phyloP scores from a whole-genome alignment of 2,888 invertebrate species.

The Trachelus troglodyta region DNA sequence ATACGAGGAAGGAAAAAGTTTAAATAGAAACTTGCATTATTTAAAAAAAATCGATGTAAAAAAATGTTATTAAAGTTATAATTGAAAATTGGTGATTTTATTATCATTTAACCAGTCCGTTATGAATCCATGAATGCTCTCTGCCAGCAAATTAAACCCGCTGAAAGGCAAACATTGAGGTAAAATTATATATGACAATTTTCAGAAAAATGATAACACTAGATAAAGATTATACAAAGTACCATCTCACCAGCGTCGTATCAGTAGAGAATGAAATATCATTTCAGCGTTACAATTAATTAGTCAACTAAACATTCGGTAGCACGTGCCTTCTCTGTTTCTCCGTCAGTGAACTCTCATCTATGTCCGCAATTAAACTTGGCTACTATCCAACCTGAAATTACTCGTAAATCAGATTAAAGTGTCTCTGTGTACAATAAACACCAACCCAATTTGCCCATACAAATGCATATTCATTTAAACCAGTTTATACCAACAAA shows the following conservation, averaged over 20 bases:
- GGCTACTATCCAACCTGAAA: neutral
- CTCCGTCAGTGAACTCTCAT: neutral
- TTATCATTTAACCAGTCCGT: neutral
- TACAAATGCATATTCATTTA: neutral
- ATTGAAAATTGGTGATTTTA: neutral
- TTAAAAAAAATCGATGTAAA: too few species aligned
- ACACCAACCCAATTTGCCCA: neutral
- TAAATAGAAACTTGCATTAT: too few species aligned
- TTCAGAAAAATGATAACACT: neutral
- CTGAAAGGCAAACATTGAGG: neutral
- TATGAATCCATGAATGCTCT: neutral
- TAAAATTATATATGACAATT: neutral
- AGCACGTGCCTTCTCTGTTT: neutral
- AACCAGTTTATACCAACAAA: neutral
- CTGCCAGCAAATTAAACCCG: neutral
- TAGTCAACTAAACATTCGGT: neutral
- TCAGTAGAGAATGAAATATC: neutral
- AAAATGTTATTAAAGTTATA: neutral
- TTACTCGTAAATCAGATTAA: neutral
- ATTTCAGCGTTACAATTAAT: neutral
- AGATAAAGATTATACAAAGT: neutral
- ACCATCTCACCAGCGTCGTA: neutral
- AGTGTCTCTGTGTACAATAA: neutral
- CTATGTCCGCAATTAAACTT: neutral
- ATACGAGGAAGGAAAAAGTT: neutral